Conservation (phyloP, 2,888 invertebrate genomes). For the Harmothoe impar region DNA sequence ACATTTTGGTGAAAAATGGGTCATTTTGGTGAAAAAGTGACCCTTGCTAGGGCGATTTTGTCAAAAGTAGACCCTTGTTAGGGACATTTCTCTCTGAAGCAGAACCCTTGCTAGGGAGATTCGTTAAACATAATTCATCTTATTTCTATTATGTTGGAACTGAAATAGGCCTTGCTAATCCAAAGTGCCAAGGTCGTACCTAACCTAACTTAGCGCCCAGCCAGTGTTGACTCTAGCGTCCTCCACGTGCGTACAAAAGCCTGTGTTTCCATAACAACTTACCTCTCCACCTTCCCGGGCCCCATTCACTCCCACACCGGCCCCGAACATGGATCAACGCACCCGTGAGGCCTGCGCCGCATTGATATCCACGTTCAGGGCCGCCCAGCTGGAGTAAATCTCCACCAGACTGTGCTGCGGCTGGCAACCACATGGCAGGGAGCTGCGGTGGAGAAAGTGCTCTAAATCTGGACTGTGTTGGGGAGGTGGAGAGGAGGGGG, state of each 20-base stretch:
- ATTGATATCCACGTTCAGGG: neutral
- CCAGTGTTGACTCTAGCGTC: too few relatives aligned
- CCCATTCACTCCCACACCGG: neutral
- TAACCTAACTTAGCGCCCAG: too few relatives aligned
- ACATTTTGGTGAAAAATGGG: too few relatives aligned
- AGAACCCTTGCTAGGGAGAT: too few relatives aligned
- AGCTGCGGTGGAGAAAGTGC: neutral
- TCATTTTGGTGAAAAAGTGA: too few relatives aligned
- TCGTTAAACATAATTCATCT: too few relatives aligned
- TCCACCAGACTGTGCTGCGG: neutral
- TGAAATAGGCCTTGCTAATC: too few relatives aligned
- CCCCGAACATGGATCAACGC: neutral
- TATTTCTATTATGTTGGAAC: too few relatives aligned
- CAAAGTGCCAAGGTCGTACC: too few relatives aligned
- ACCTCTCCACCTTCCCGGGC: neutral
- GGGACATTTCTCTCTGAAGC: too few relatives aligned
- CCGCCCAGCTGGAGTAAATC: constrained; percentile 2
- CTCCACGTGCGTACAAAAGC: neutral
- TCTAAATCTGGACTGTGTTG: constrained; percentile 9
- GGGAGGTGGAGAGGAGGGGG: neutral
- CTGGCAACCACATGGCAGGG: neutral
- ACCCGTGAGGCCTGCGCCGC: neutral
- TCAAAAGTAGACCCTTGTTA: too few relatives aligned
- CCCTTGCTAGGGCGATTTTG: too few relatives aligned
- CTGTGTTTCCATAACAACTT: constrained; percentile 23